These are phyloP conservation scores for Agapostemon virescens DNA, from an alignment of 2,888 invertebrate genomes.

Conservation along the genomic window DNA sequence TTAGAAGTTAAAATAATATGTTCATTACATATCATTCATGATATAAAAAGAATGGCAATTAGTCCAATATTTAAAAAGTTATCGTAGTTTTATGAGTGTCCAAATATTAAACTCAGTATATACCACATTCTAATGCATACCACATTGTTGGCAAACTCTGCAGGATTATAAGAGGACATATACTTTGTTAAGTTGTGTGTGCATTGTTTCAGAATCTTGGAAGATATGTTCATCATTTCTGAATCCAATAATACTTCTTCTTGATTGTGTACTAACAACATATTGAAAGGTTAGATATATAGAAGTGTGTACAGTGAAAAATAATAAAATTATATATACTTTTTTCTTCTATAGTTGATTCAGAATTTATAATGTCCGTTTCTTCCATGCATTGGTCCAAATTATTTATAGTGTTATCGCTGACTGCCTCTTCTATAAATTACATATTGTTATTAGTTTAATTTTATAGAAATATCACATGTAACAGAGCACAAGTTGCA, in stretches of 20 bases:
- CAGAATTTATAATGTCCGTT: conserved; percentile 68
- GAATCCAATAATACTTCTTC: conserved; percentile 77
- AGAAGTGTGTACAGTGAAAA: conserved; percentile 10
- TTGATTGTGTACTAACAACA: conserved; percentile 67
- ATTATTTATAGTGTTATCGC: conserved; percentile 60
- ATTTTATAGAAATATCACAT: not conserved
- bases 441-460: conserved; percentile 7
- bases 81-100: too few relatives aligned
- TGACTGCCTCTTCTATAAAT: conserved; percentile 69
- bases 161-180: conserved; percentile 67
- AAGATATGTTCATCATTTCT: conserved; percentile 74
- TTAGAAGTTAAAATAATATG: too few relatives aligned
- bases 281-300: not conserved
- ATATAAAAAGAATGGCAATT: too few relatives aligned
- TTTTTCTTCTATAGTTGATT: conserved; percentile 71
- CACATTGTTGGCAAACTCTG: conserved; percentile 72
- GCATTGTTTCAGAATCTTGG: conserved; percentile 72
- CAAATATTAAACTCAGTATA: too few relatives aligned
- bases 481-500: not conserved
- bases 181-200: conserved; percentile 67
- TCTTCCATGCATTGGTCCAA: conserved; percentile 70
- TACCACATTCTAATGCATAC: conserved; percentile 56
- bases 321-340: conserved; percentile 57
- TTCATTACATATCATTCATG: too few relatives aligned
- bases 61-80: too few relatives aligned